Percentiles rank a stretch among this genome's conserved stretches.
Conservation (phyloP, 2,113 vertebrate species). For the human (Homo sapiens) region DNA sequence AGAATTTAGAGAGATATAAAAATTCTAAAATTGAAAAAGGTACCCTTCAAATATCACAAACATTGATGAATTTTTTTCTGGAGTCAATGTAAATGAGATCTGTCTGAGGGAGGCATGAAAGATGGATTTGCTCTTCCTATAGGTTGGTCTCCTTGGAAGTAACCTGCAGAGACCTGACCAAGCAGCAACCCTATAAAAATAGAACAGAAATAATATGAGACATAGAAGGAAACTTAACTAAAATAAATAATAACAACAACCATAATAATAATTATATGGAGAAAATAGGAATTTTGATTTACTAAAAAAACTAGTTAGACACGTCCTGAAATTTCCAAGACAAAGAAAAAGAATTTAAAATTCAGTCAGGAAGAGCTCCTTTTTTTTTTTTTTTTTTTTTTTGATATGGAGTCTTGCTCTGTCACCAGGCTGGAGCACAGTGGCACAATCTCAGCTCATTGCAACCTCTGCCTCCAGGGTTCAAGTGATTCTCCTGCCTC, state of each 20-base stretch:
- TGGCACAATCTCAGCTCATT: too few species aligned
- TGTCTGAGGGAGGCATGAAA: too few species aligned
- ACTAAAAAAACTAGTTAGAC: neutral
- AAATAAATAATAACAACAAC: neutral
- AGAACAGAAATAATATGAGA: neutral
- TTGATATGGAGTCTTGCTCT: too few species aligned
- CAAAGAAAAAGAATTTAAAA: neutral
- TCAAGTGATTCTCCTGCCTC: too few species aligned
- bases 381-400: neutral
- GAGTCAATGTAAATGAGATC: neutral
- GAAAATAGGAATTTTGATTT: neutral
- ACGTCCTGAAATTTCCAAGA: neutral
- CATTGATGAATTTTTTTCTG: neutral
- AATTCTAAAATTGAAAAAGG: neutral
- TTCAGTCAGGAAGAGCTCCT: neutral
- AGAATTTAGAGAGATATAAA: neutral
- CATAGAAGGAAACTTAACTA: neutral
- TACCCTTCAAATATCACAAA: neutral
- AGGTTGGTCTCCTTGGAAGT: neutral
- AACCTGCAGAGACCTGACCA: neutral
- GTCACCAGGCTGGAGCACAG: too few species aligned
- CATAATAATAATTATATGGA: neutral
- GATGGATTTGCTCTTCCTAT: neutral
- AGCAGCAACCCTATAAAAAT: neutral
- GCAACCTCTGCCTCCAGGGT: too few species aligned